Evolutionary conservation across 2,797 vertebrate species (phyloP), one percentile per base, ranked within the genome.

Genomic region (Bryconaethiops microstoma): DNA sequence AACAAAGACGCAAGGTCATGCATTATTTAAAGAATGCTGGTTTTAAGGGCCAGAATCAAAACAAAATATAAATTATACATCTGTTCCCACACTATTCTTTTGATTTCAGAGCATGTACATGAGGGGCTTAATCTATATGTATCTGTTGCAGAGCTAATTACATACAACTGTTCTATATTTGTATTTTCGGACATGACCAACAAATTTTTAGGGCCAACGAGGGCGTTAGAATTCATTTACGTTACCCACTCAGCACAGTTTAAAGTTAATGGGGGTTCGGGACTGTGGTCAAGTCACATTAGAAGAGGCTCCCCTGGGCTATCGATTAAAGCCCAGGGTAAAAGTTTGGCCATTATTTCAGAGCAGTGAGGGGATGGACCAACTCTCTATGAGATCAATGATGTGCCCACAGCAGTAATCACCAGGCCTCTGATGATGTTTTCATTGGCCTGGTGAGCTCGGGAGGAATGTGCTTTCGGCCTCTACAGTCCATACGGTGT

Each of bases 61-160:
- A 94, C 90, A 91, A 91, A 90, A 86, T 78, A 91, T 94, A 90
- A 93, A 94, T 94, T 92, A 95, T 94, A 92, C 88, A 93, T 91
- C 83, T 45, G 16, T 85, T 88, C 82, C 74, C 67, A 72, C 57
- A 55, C 65, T 14, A 19, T 42, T 70, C 77, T 86, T 69, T 79
- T 74, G 64, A 84, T 88, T 90, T 87, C 77, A 82, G 78, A 21
- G 73, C 55, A 63, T 57, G 82, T 87, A 87, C 54, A 89, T 87
- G 88, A 89, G 89, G 35, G 73, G 69, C 19, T 76, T 81, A 78
- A 75, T 84, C 52, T 77, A 39, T 79, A 74, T 70, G 73, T 89
- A 92, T 92, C 91, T 88, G 84, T 81, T 84, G 85, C 86, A 89
- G 87, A 82, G 76, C 86, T 91, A 89, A 91, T 90, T 83, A 90